Evolutionary conservation across 2,888 invertebrate genomes (phyloP), one percentile per base, ranked within the genome.

Genomic region (Apotomis betuletana): DNA sequence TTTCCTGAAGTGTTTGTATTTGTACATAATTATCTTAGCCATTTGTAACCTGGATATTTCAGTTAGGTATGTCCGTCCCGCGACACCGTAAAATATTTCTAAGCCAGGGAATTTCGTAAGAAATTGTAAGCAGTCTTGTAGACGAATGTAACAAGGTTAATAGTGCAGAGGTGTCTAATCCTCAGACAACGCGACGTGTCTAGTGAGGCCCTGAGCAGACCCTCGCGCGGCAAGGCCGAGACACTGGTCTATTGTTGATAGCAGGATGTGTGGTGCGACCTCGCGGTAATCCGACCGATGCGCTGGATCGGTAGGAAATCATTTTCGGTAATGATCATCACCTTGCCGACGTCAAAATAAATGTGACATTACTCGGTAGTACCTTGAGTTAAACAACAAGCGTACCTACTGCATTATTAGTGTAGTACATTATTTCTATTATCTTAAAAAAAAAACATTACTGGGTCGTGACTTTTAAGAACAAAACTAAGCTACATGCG

Each of bases 181-280:
- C 27, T 68, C 67, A 60, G 38, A 69, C 61, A 70, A 77, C 74
- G 61, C 70, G 65, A 60, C 80, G 80, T 81, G 80, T 74, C 68
- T 74, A 74, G 79, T 75, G 80, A 85, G 87, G 83, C 87, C 86
- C 84, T 85, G 87, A 84, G 81, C 81, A 82, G 83, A 81, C 83
- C 82, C 81, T 83, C 78, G 80, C 64, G 78, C 77, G 74, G 71
- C 83, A 81, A 85, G 84, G 85, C 78, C 81, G 71, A 69, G 75
- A 74, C 77, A 76, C 80, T 80, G 81, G 79, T 80, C 85, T 83
- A 86, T 87, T 88, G 87, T 89, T 83, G 77, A 84, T 84, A 85
- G 84, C 86, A 88, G 88, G 88, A 90, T 89, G 81, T 85, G 83
- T 84, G 84, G 81, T 80, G 80, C 81, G 83, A 80, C 85, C 89